phyloP scores from a whole-genome alignment of 2,797 vertebrate species.

The Pseudochirops corinnae region DNA sequence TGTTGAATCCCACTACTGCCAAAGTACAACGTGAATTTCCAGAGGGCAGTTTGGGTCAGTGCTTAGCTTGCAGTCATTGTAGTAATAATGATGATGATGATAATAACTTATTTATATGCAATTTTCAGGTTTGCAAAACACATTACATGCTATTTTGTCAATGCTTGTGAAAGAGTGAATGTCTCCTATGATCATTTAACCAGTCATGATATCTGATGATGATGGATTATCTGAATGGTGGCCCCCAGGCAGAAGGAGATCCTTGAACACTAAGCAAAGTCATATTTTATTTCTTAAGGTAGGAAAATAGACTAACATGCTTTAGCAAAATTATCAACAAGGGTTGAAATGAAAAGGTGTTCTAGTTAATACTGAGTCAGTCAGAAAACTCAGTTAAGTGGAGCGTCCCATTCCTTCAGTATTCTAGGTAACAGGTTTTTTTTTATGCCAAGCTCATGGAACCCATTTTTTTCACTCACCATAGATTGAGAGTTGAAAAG shows the following conservation, averaged over 20 bases:
- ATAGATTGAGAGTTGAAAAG: background rate
- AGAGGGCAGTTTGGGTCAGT: background rate
- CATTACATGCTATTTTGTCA: background rate
- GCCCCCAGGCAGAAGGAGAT: background rate
- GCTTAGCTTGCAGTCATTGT: background rate
- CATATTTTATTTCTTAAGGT: constrained; percentile 6
- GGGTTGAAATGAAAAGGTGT: constrained; percentile 12
- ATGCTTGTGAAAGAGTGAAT: background rate
- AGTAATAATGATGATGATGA: background rate
- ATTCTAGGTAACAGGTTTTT: constrained; percentile 24
- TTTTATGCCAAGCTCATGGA: background rate
- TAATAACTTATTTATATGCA: background rate
- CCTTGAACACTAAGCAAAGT: background rate
- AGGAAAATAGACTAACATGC: background rate
- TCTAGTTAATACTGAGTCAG: constrained; percentile 40
- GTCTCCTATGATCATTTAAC: background rate
- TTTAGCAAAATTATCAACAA: constrained; percentile 14
- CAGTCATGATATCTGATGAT: background rate
- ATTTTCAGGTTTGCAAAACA: background rate
- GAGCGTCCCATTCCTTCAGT: constrained; percentile 23
- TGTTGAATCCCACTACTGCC: background rate
- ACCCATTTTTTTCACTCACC: constrained; percentile 12
- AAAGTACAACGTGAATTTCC: background rate
- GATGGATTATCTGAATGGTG: background rate
- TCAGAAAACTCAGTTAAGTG: constrained; percentile 34